phyloP scores from a whole-genome alignment of 2,113 vertebrate species.

The Cinclus cinclus region DNA sequence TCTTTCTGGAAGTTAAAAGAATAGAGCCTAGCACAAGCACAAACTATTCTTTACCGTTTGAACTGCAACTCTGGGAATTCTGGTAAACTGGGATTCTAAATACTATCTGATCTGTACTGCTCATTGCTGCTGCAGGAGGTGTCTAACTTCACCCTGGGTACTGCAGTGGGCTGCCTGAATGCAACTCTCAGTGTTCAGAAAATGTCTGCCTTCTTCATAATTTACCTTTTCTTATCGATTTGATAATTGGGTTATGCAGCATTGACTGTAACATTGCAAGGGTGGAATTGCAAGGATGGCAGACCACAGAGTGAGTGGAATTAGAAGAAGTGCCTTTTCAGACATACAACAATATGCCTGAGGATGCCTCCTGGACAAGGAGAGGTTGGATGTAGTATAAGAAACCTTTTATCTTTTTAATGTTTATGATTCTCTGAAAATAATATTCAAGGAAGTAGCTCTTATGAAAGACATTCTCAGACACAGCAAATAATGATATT shows the following conservation, averaged over 20 bases:
- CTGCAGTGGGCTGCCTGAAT: neutral
- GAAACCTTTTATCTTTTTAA: slow-evolving; percentile 2
- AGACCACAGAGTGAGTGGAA: neutral
- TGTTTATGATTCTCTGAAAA: slow-evolving; percentile 37
- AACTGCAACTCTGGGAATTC: neutral
- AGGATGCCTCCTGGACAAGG: neutral
- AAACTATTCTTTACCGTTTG: neutral
- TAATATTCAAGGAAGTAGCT: neutral
- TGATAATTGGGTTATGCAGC: neutral
- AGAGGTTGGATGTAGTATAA: neutral
- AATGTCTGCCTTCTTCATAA: neutral
- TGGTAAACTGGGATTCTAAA: neutral
- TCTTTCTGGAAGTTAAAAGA: neutral
- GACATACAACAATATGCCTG: neutral
- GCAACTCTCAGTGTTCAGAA: neutral
- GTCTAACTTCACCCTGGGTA: neutral
- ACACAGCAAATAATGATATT: slow-evolving; percentile 28
- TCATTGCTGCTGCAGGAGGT: neutral
- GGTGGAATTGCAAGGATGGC: neutral
- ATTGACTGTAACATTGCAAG: neutral
- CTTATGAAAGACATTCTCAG: slow-evolving; percentile 5
- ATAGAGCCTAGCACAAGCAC: neutral
- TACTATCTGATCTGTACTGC: no score
- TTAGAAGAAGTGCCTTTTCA: neutral
- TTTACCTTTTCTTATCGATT: neutral